Evolutionary conservation across 2,113 vertebrate species (phyloP), one percentile per base, ranked within the genome.

Genomic region (Hucho hucho): DNA sequence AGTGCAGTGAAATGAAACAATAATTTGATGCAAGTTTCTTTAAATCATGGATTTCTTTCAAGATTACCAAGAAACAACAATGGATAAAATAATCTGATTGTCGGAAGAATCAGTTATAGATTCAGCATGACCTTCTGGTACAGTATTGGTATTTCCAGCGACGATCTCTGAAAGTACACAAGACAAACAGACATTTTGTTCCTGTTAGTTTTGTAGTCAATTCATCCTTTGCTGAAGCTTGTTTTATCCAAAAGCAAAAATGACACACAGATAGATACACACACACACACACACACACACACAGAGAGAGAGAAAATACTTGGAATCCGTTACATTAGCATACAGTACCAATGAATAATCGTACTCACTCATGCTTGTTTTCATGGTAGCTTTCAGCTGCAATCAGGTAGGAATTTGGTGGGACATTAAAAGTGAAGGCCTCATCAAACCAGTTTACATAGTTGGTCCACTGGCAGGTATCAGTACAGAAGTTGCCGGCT

Each of bases 91-190:
- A 64, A 26, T 64, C 63, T 26, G 63, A 64, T 26, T 26, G 24
- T 64, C 4, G 25, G 25, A 11, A 64, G 63, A 64, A 28, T 64
- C 63, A 26, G 63, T 64, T 4, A 26, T 13, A 14, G n/a, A 61
- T 28, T 76, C 32, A 76, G 75, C 75, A 76, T 49, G 18, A 6
- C 12, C 7, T 71, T 11, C 49, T 18, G 9, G 43, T 73, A 22
- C 79, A 81, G 14, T 77, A 74, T 11, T 28, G 66, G n/a, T 77
- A 81, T 37, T 67, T 74, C 79, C 79, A 81, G n/a, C 79, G 79
- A 43, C 72, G 79, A 58, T 81, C 79, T 69, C 79, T 81, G 58
- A 24, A 25, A 64, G 22, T n/a, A 29, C 11, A 66, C 1, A 67
- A 76, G 43, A 32, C 28, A 22, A 71, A 6, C 46, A 49, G 29